A percentile compares a stretch with the other conserved stretches of the same genome.
These are phyloP conservation scores for Seriola dumerili DNA, from an alignment of 2,113 vertebrate genomes.

Conservation along the genomic window DNA sequence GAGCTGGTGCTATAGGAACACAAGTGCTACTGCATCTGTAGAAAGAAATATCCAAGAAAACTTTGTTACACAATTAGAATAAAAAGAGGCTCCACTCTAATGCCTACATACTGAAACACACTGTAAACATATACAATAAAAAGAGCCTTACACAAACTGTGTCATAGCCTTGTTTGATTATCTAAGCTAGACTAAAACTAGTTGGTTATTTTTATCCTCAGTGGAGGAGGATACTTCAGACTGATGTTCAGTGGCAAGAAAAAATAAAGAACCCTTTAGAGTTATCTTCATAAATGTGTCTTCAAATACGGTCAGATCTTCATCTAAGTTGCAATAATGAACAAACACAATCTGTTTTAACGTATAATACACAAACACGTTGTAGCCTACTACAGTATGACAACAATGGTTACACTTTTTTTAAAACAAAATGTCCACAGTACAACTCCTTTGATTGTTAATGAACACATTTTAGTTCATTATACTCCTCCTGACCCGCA, in stretches of 20 bases:
- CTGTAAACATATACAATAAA: background rate
- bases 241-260: background rate
- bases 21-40: background rate
- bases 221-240: background rate
- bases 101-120: background rate
- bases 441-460: too few relatives aligned
- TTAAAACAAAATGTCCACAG: too few relatives aligned
- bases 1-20: background rate
- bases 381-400: too few relatives aligned
- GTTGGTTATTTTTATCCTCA: background rate
- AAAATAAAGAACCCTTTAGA: too few relatives aligned
- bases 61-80: background rate
- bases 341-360: too few relatives aligned
- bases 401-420: too few relatives aligned
- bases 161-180: background rate
- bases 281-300: too few relatives aligned
- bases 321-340: too few relatives aligned
- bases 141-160: background rate
- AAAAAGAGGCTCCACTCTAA: background rate
- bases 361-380: too few relatives aligned
- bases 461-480: too few relatives aligned
- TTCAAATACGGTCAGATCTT: too few relatives aligned
- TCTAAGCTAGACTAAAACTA: background rate
- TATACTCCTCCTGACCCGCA: too few relatives aligned
- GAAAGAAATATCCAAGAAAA: background rate